phyloP scores from a whole-genome alignment of 2,113 vertebrate species.

The Prunella fulvescens region DNA sequence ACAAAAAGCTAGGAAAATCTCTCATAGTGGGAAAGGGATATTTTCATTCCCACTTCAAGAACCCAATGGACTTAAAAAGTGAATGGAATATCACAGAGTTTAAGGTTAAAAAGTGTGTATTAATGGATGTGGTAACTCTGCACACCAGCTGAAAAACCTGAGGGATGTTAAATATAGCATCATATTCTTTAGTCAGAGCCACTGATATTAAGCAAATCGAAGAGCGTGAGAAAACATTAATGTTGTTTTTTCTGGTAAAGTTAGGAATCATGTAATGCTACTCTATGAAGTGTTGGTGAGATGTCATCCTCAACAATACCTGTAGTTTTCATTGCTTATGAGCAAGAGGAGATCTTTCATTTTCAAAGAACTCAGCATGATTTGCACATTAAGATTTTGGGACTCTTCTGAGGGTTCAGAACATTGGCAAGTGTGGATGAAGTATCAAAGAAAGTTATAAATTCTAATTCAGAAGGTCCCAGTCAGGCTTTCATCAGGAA shows the following conservation, averaged over 20 bases:
- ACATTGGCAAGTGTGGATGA: neutral
- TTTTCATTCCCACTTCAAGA: neutral
- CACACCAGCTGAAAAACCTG: neutral
- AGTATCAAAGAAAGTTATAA: neutral
- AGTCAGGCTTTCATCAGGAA: neutral
- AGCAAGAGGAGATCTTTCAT: neutral
- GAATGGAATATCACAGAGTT: neutral
- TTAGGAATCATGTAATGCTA: neutral
- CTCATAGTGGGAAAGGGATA: neutral
- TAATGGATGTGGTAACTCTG: neutral
- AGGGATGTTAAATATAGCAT: rapidly evolving
- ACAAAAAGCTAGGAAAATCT: neutral
- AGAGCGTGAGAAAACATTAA: rapidly evolving
- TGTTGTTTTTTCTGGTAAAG: neutral
- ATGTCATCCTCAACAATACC: neutral
- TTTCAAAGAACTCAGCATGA: neutral
- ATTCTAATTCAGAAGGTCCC: neutral
- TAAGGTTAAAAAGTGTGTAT: neutral
- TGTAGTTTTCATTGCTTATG: neutral
- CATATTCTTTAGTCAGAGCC: neutral
- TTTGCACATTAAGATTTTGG: neutral
- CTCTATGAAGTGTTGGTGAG: neutral
- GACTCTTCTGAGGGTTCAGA: neutral
- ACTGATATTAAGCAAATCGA: neutral
- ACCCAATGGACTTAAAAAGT: neutral